Percentiles rank a stretch among this genome's conserved stretches.
Evolutionary conservation across 1,140 invertebrate genomes (phyloP).

Genomic region (Xylocopa sonorina): DNA sequence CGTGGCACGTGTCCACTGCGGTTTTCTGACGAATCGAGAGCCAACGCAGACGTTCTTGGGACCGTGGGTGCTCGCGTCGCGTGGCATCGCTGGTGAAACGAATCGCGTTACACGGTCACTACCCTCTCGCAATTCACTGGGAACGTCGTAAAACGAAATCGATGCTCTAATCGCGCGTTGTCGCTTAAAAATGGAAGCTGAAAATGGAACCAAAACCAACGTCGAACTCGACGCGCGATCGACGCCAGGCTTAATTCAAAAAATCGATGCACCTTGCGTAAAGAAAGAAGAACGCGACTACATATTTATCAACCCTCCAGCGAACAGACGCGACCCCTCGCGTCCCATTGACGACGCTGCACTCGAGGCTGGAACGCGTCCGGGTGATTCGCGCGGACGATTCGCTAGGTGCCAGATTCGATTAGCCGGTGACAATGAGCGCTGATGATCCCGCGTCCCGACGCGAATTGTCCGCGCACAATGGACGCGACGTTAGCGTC

Average conservation of each 20-base stretch:
- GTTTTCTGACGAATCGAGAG: neutral
- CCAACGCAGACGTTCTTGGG: neutral
- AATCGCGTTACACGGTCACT: constrained; percentile 24
- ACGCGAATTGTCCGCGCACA: constrained; percentile 63
- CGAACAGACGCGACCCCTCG: neutral
- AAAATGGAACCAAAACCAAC: no score
- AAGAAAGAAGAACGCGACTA: neutral
- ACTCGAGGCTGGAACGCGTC: constrained; percentile 23
- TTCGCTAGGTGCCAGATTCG: constrained; percentile 72
- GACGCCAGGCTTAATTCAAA: no score
- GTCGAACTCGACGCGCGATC: no score
- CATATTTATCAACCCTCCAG: neutral
- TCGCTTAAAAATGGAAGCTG: no score
- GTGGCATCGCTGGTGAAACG: constrained; percentile 11
- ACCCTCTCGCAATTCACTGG: no score
- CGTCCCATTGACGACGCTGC: constrained; percentile 4
- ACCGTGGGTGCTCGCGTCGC: neutral
- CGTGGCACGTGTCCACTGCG: constrained; percentile 9
- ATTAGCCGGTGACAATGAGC: constrained; percentile 74
- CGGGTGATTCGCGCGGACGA: constrained; percentile 49
- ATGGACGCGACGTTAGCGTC: constrained; percentile 54
- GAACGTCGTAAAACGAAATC: no score
- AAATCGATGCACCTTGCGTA: neutral
- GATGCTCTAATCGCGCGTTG: no score
- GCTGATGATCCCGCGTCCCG: constrained; percentile 72